Percentiles rank a stretch among this genome's conserved stretches.
Conservation (phyloP, 2,888 invertebrate genomes). For the Phyllotreta striolata region DNA sequence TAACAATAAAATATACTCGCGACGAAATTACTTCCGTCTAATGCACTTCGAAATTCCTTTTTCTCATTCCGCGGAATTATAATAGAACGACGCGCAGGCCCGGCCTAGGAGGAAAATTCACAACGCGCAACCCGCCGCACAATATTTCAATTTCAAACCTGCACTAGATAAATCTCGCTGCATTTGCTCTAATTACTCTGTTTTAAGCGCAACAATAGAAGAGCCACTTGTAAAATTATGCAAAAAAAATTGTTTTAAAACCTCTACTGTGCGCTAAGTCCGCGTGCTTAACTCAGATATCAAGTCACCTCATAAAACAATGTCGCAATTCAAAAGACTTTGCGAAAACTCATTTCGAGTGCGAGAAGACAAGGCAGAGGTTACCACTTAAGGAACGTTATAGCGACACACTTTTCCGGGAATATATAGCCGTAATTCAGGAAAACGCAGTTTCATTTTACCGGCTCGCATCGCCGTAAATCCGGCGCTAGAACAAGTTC, state of each 20-base stretch:
- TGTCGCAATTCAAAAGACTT: conserved; percentile 43
- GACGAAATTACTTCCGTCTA: conserved; percentile 29
- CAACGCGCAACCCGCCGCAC: neutral
- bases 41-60: conserved; percentile 28
- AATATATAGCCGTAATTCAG: conserved; percentile 24
- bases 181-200: neutral
- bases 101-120: neutral
- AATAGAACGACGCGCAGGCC: conserved; percentile 3
- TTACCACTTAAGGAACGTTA: conserved; percentile 25
- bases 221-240: neutral
- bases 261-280: neutral
- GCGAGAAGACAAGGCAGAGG: conserved; percentile 32
- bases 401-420: conserved; percentile 38
- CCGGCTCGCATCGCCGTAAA: no score
- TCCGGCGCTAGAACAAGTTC: no score
- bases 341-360: conserved; percentile 41
- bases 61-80: conserved; percentile 14
- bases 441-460: no score
- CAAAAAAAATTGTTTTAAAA: neutral
- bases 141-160: no score
- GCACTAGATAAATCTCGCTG: no score
- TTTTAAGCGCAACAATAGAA: neutral
- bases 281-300: conserved; percentile 36
- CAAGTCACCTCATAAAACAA: conserved; percentile 43
- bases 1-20: conserved; percentile 31